These are phyloP conservation scores for Leuctra nigra DNA, from an alignment of 2,888 invertebrate genomes.

Conservation along the genomic window DNA sequence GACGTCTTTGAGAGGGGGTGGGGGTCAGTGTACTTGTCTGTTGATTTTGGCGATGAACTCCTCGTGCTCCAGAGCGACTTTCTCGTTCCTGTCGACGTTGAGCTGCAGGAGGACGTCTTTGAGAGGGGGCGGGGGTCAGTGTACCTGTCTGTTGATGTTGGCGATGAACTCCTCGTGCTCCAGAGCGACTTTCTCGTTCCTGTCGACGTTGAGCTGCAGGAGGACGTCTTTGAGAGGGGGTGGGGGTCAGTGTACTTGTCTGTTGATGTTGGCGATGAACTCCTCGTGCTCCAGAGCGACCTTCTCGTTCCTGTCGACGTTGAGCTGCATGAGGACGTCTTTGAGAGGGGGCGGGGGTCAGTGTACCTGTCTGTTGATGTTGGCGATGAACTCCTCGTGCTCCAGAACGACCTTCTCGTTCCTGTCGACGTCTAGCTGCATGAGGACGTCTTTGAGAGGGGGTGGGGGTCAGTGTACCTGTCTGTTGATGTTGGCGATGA, in stretches of 20 bases:
- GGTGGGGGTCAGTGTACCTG: too few relatives aligned
- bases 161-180: conserved; percentile 53
- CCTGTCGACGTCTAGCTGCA: conserved; percentile 21
- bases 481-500: conserved; percentile 50
- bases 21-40: too few relatives aligned
- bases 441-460: conserved; percentile 19
- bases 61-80: conserved; percentile 49
- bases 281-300: conserved; percentile 50
- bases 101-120: conserved; percentile 22
- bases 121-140: too few relatives aligned
- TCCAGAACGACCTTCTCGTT: conserved; percentile 42
- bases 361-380: conserved; percentile 52
- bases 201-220: conserved; percentile 20
- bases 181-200: conserved; percentile 39
- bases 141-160: conserved; percentile 51
- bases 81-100: conserved; percentile 19
- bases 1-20: too few relatives aligned
- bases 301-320: conserved; percentile 30
- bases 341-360: too few relatives aligned
- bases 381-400: conserved; percentile 52
- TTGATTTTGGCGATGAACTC: conserved; percentile 52
- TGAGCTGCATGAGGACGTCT: conserved; percentile 21
- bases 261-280: conserved; percentile 49
- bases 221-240: too few relatives aligned
- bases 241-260: too few relatives aligned